Percentiles rank a stretch among this genome's conserved stretches.
Conservation (phyloP, 1,140 invertebrate species). For the Solenopsis fugax region DNA sequence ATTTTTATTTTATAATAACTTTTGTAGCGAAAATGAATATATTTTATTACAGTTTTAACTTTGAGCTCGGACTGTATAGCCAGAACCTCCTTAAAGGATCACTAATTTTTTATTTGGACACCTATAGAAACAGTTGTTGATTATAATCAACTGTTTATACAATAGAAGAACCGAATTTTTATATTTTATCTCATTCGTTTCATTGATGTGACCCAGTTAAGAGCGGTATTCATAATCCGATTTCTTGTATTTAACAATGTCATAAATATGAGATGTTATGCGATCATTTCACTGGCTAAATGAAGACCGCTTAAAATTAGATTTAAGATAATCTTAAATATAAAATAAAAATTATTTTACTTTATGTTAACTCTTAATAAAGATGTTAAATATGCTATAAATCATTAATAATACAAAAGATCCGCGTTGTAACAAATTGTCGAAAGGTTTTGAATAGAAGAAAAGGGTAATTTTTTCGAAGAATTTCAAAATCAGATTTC, state of each 20-base stretch:
- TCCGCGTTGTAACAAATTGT: neutral
- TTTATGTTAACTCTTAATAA: neutral
- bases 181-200: neutral
- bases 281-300: no score
- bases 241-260: neutral
- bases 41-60: no score
- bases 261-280: neutral
- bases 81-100: no score
- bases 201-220: neutral
- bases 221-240: neutral
- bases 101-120: neutral
- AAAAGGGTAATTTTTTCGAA: neutral
- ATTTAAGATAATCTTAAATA: neutral
- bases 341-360: neutral
- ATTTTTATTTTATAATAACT: no score
- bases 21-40: no score
- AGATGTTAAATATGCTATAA: neutral
- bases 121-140: neutral
- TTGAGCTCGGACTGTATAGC: no score
- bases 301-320: neutral
- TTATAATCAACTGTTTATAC: neutral
- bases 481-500: neutral
- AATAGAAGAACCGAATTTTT: neutral
- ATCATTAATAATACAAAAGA: neutral
- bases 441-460: neutral